These are phyloP conservation scores for Sicus ferrugineus DNA, from an alignment of 2,888 invertebrate species.

Conservation along the genomic window DNA sequence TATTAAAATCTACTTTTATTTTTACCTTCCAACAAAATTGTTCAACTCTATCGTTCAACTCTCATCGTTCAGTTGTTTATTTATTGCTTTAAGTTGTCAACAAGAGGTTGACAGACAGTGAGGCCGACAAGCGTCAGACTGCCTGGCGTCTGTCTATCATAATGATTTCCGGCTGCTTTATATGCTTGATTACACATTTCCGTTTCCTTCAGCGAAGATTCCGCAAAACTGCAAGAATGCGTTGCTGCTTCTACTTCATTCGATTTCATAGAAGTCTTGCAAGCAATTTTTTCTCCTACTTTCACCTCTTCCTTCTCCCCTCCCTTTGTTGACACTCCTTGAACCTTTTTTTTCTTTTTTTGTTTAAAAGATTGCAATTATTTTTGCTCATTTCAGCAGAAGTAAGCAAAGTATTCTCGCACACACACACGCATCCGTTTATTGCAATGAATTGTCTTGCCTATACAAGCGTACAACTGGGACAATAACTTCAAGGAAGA, in stretches of 20 bases:
- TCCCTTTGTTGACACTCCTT: background rate
- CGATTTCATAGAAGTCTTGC: too few species aligned
- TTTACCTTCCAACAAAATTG: too few species aligned
- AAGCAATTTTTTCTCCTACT: background rate
- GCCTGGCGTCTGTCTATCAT: background rate
- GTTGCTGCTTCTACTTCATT: background rate
- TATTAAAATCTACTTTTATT: too few species aligned
- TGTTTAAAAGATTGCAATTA: slow-evolving; percentile 25
- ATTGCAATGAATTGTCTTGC: too few species aligned
- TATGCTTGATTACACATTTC: slow-evolving; percentile 28
- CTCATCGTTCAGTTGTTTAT: background rate
- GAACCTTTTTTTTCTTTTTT: background rate
- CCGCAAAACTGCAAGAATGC: background rate
- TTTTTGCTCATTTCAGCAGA: slow-evolving; percentile 31
- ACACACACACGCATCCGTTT: background rate
- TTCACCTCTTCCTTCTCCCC: background rate
- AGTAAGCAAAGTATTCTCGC: slow-evolving; percentile 12
- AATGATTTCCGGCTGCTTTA: slow-evolving; percentile 30
- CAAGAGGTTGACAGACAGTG: background rate
- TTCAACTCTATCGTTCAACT: too few species aligned
- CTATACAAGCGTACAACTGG: background rate
- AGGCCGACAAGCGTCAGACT: background rate
- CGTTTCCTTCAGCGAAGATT: slow-evolving; percentile 5
- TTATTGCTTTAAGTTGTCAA: background rate
- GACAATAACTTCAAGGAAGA: slow-evolving; percentile 11